A percentile compares a stretch with the other conserved stretches of the same genome.
Conservation (phyloP, 2,888 invertebrate genomes). For the Caenorhabditis afra region DNA sequence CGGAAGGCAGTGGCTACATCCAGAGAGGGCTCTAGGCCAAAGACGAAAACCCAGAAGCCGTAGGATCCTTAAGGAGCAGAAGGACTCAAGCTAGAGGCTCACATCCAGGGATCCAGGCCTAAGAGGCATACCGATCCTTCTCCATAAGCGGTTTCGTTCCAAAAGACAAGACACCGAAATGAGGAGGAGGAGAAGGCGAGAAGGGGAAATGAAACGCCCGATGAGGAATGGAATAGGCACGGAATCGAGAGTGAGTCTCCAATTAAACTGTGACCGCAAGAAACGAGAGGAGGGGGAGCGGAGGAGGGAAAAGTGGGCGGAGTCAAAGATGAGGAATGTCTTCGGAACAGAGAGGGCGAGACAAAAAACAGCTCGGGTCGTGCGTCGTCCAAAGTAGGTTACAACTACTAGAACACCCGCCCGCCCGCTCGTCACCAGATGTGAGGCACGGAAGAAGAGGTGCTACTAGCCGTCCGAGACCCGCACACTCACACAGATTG, state of each 20-base stretch:
- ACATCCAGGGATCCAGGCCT: too few species aligned
- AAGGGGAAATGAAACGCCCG: not conserved
- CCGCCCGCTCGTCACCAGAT: too few species aligned
- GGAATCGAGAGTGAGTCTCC: conserved; percentile 30
- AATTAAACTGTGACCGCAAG: conserved; percentile 32
- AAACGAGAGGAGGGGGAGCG: not conserved
- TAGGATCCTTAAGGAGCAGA: too few species aligned
- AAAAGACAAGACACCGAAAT: too few species aligned
- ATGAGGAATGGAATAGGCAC: conserved; percentile 6
- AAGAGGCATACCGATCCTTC: too few species aligned
- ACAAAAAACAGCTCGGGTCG: too few species aligned
- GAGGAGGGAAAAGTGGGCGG: conserved; percentile 7
- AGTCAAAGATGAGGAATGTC: not conserved
- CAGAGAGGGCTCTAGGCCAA: too few species aligned
- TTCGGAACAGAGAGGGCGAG: too few species aligned
- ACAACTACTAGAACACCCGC: not conserved
- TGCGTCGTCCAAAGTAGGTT: not conserved
- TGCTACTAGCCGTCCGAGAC: conserved; percentile 1
- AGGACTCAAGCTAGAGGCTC: too few species aligned
- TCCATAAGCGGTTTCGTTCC: too few species aligned
- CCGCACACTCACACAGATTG: not conserved
- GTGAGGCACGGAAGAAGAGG: not conserved
- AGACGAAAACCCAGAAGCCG: too few species aligned
- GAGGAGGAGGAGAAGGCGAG: not conserved
- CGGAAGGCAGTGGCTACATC: too few species aligned